A percentile compares a stretch with the other conserved stretches of the same genome.
Conservation (phyloP, 1,140 invertebrate species). For the Schlechtendalia chinensis region DNA sequence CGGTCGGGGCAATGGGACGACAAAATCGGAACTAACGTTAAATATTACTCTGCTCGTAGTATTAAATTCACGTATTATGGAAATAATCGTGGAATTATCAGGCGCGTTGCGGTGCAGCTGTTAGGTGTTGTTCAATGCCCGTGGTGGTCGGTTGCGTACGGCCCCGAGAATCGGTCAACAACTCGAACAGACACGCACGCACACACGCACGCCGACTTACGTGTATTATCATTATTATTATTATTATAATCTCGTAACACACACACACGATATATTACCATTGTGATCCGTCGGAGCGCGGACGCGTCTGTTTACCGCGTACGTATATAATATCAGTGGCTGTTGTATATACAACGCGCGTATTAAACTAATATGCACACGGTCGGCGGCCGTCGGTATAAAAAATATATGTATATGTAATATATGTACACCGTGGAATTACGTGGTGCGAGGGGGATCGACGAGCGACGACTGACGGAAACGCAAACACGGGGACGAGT, state of each 20-base stretch:
- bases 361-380: not conserved
- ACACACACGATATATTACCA: not conserved
- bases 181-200: not conserved
- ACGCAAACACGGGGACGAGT: not conserved
- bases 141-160: too few relatives aligned
- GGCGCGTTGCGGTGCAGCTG: too few relatives aligned
- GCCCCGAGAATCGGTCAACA: constrained; percentile 6
- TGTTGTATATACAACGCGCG: too few relatives aligned
- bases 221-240: too few relatives aligned
- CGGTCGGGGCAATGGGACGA: too few relatives aligned
- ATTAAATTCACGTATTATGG: too few relatives aligned
- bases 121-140: too few relatives aligned
- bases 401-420: not conserved
- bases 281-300: not conserved
- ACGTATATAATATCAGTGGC: too few relatives aligned
- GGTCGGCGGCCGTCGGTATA: not conserved
- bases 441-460: not conserved
- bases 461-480: constrained; percentile 13
- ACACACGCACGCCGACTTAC: not conserved
- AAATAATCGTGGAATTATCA: too few relatives aligned
- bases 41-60: too few relatives aligned
- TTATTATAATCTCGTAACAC: constrained; percentile 12
- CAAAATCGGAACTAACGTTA: too few relatives aligned
- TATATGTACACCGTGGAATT: not conserved
- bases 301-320: constrained; percentile 1